Evolutionary conservation across 2,888 invertebrate species (phyloP).

Genomic region (Julus scandinavius): DNA sequence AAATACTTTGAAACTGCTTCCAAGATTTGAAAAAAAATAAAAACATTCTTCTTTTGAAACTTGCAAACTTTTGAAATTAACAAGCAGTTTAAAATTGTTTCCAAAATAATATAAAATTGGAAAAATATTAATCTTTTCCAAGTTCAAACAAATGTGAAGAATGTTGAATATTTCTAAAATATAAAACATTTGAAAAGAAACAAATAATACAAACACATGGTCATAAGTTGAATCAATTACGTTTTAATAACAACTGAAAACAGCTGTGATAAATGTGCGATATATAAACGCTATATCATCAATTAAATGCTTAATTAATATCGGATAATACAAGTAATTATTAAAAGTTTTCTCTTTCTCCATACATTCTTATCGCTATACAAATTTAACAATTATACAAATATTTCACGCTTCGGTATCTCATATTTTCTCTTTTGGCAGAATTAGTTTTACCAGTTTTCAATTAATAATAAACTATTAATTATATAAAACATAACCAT

Average conservation of each 20-base stretch:
- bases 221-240: background rate
- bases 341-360: constrained; percentile 8
- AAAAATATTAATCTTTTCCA: too few relatives aligned
- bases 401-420: background rate
- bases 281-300: constrained; percentile 14
- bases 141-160: too few relatives aligned
- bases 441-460: background rate
- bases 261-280: constrained; percentile 20
- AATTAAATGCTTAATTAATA: constrained; percentile 20
- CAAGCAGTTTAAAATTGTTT: too few relatives aligned
- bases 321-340: constrained; percentile 5
- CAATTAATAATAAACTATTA: constrained; percentile 33
- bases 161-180: too few relatives aligned
- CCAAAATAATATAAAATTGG: too few relatives aligned
- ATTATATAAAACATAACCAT: constrained; percentile 27
- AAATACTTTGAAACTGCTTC: too few relatives aligned
- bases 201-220: background rate
- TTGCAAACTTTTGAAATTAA: too few relatives aligned
- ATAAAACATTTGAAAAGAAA: too few relatives aligned
- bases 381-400: constrained; percentile 33
- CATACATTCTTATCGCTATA: background rate
- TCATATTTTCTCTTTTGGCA: background rate
- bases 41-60: too few relatives aligned
- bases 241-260: constrained; percentile 21
- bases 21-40: too few relatives aligned